Percentiles rank a stretch among this genome's conserved stretches.
phyloP scores from a whole-genome alignment of 2,797 vertebrate genomes.

The Coilia nasus region DNA sequence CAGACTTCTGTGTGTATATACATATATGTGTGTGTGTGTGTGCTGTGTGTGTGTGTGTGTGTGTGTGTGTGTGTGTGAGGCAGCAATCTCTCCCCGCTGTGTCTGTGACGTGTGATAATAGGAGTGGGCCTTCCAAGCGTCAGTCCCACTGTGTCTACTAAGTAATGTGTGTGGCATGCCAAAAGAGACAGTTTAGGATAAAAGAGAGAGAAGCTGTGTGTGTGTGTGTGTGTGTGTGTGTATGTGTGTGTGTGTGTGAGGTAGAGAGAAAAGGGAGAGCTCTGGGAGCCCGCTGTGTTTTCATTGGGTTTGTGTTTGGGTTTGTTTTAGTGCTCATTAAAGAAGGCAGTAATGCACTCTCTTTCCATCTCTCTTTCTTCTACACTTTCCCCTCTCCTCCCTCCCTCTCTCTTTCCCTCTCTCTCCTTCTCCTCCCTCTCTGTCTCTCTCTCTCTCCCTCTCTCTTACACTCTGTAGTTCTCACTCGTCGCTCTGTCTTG shows the following conservation, averaged over 20 bases:
- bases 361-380: background rate
- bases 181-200: too few species aligned
- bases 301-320: slow-evolving; percentile 17
- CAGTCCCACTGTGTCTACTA: too few species aligned
- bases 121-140: too few species aligned
- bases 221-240: background rate
- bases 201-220: background rate
- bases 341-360: background rate
- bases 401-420: background rate
- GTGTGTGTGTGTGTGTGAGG: too few species aligned
- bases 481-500: background rate
- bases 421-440: background rate
- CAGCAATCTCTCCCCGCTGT: too few species aligned
- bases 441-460: background rate
- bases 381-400: background rate
- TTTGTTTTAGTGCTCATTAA: slow-evolving; percentile 23
- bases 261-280: background rate
- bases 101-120: too few species aligned
- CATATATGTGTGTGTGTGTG: too few species aligned
- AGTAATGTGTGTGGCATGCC: too few species aligned
- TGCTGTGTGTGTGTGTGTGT: too few species aligned
- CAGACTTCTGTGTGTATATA: too few species aligned
- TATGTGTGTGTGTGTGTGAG: background rate
- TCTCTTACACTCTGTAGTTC: background rate
- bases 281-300: slow-evolving; percentile 6